A percentile compares a stretch with the other conserved stretches of the same genome.
Conservation (phyloP, 2,888 invertebrate genomes). For the Frankliniella fusca region DNA sequence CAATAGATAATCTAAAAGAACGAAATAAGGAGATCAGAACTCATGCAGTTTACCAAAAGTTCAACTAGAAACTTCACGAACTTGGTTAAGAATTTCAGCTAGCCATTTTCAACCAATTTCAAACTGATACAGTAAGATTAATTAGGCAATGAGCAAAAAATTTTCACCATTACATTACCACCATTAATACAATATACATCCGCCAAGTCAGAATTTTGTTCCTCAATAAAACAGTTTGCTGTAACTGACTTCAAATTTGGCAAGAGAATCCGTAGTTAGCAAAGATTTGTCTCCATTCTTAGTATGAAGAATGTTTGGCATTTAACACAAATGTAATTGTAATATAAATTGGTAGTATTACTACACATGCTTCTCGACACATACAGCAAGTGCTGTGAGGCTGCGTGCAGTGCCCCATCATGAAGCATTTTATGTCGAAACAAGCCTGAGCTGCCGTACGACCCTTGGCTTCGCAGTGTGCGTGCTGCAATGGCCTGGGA, state of each 20-base stretch:
- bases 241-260: background rate
- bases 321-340: too few relatives aligned
- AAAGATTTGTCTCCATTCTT: too few relatives aligned
- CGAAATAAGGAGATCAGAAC: background rate
- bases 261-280: background rate
- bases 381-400: conserved; percentile 24
- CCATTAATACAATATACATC: background rate
- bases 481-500: conserved; percentile 59
- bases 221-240: conserved; percentile 1
- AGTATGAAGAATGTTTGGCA: too few relatives aligned
- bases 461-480: conserved; percentile 66
- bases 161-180: conserved; percentile 19
- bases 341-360: conserved; percentile 4
- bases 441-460: conserved; percentile 60
- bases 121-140: background rate
- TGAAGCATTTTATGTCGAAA: conserved; percentile 37
- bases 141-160: background rate
- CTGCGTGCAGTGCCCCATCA: conserved; percentile 21
- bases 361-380: conserved; percentile 11
- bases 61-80: too few relatives aligned
- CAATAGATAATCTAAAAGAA: background rate
- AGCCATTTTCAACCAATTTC: background rate
- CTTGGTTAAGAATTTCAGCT: background rate
- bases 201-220: background rate
- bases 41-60: too few relatives aligned